Conservation (phyloP, 2,888 invertebrate species). For the Drosophila maculinotata region DNA sequence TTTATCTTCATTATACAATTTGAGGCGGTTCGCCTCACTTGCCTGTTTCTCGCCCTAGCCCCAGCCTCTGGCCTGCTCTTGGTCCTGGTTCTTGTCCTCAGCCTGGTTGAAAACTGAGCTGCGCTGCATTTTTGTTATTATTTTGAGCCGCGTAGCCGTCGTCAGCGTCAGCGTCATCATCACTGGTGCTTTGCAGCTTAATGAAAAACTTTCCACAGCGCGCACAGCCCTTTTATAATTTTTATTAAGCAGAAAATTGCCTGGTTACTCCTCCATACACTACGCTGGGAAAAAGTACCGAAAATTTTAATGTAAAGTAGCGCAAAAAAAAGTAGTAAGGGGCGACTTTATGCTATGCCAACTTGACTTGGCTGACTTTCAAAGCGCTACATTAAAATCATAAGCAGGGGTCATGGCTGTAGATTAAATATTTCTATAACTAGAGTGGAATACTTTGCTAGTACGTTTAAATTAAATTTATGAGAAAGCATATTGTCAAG, state of each 20-base stretch:
- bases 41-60: not conserved
- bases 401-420: conserved; percentile 7
- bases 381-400: conserved; percentile 38
- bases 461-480: not conserved
- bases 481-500: not conserved
- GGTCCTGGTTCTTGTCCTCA: not conserved
- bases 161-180: conserved; percentile 15
- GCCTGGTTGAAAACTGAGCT: not conserved
- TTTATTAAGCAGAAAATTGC: conserved; percentile 79
- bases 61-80: not conserved
- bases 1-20: conserved; percentile 78
- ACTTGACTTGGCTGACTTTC: conserved; percentile 53
- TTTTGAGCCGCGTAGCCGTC: conserved; percentile 30
- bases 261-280: conserved; percentile 29
- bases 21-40: conserved; percentile 53
- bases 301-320: conserved; percentile 57
- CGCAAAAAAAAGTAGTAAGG: conserved; percentile 39
- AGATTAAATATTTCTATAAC: conserved; percentile 12
- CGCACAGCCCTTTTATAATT: conserved; percentile 73
- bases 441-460: not conserved
- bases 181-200: conserved; percentile 58
- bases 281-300: conserved; percentile 17
- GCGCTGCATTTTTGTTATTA: conserved; percentile 43
- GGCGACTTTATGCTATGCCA: conserved; percentile 19
- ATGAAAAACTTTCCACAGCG: conserved; percentile 72